Conservation (phyloP, 1,140 invertebrate genomes). For the Calephelis nemesis region DNA sequence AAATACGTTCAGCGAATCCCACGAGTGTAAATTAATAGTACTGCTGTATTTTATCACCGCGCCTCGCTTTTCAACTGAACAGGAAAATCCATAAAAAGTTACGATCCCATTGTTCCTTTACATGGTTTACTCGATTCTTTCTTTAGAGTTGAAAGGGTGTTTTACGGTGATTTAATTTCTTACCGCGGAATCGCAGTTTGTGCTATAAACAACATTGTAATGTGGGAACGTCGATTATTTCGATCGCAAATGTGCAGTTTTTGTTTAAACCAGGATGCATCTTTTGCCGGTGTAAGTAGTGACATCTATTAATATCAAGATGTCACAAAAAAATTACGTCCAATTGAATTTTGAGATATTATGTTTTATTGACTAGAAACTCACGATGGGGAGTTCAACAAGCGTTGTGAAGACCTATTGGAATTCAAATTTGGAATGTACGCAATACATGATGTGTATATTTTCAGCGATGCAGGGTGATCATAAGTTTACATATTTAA, state of each 20-base stretch:
- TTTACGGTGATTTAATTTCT: conserved; percentile 1
- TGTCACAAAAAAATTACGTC: too few relatives aligned
- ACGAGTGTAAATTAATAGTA: conserved; percentile 14
- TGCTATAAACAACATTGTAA: background rate
- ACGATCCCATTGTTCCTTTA: conserved; percentile 9
- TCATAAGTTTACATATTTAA: too few relatives aligned
- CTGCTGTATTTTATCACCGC: conserved; percentile 14
- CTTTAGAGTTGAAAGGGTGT: background rate
- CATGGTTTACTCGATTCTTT: conserved; percentile 10
- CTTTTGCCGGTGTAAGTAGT: too few relatives aligned
- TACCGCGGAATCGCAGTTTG: background rate
- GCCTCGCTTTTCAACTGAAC: conserved; percentile 5
- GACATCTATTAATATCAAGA: too few relatives aligned
- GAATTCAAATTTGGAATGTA: too few relatives aligned
- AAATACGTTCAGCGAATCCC: background rate
- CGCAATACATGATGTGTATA: too few relatives aligned
- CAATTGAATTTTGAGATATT: too few relatives aligned
- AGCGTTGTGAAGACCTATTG: too few relatives aligned
- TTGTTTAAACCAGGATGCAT: too few relatives aligned
- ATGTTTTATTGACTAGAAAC: too few relatives aligned
- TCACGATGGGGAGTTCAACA: too few relatives aligned
- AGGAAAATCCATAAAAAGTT: conserved; percentile 12
- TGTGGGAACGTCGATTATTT: background rate
- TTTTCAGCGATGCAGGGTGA: too few relatives aligned
- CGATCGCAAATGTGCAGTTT: background rate